A percentile compares a stretch with the other conserved stretches of the same genome.
phyloP scores from a whole-genome alignment of 2,888 invertebrate species.

The Lampropteryx suffumata region DNA sequence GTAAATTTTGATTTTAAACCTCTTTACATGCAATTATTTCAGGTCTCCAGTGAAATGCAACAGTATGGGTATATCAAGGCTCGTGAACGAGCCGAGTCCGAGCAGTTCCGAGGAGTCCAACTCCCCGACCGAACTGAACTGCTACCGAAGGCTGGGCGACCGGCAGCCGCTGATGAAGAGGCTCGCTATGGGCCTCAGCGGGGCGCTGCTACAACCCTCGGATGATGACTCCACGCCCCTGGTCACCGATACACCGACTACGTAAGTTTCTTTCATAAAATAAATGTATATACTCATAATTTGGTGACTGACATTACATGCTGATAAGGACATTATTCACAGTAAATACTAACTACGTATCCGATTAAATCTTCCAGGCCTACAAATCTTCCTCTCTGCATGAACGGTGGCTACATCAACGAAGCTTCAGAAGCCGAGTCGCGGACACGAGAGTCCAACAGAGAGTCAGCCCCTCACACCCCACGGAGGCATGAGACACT shows the following conservation, averaged over 20 bases:
- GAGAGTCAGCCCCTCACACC: constrained; percentile 46
- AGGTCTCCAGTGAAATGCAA: constrained; percentile 72
- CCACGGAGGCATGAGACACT: constrained; percentile 46
- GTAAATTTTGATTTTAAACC: too few relatives aligned
- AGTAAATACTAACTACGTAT: too few relatives aligned
- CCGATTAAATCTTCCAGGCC: constrained; percentile 77
- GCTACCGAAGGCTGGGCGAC: constrained; percentile 89
- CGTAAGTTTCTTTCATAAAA: constrained; percentile 50
- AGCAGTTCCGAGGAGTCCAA: constrained; percentile 93
- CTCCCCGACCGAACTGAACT: constrained; percentile 93
- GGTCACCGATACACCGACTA: constrained; percentile 85
- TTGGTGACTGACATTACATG: too few relatives aligned
- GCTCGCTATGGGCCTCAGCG: constrained; percentile 89
- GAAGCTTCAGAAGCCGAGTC: constrained; percentile 87
- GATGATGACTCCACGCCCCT: constrained; percentile 90
- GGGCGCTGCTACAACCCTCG: constrained; percentile 71
- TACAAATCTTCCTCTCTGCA: constrained; percentile 86
- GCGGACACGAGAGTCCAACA: constrained; percentile 64
- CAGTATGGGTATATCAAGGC: constrained; percentile 61
- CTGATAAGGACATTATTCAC: too few relatives aligned
- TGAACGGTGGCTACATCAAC: constrained; percentile 91
- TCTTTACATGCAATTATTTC: constrained; percentile 27
- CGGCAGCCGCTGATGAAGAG: constrained; percentile 91
- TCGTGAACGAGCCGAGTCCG: constrained; percentile 73
- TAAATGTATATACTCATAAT: too few relatives aligned